Evolutionary conservation across 2,113 vertebrate species (phyloP).

Genomic region (Apistogramma diplotaenia): DNA sequence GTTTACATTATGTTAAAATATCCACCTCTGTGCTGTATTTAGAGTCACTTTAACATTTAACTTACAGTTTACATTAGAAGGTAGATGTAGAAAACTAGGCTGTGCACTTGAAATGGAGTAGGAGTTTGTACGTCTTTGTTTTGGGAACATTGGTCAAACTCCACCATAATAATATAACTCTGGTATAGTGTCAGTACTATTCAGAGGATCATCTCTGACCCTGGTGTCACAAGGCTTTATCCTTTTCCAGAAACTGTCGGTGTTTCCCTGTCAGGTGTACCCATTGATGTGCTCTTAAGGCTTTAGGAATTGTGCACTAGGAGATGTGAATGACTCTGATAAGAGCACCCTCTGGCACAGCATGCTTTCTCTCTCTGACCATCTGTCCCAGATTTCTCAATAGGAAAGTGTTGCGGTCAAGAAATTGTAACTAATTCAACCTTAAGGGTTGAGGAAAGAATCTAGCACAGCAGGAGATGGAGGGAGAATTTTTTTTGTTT

Average conservation of each 20-base stretch:
- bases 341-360: conserved; percentile 64
- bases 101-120: neutral
- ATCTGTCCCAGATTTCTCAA: conserved; percentile 76
- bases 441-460: conserved; percentile 59
- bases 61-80: neutral
- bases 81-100: neutral
- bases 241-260: conserved; percentile 2
- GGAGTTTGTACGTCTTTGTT: neutral
- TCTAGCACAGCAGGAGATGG: conserved; percentile 19
- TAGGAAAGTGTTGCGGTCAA: conserved; percentile 63
- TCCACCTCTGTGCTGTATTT: neutral
- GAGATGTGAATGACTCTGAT: conserved; percentile 34
- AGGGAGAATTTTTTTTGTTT: neutral
- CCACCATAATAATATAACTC: neutral
- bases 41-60: neutral
- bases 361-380: conserved; percentile 47
- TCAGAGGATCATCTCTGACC: neutral
- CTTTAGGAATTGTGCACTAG: conserved; percentile 11
- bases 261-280: conserved; percentile 5
- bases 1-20: neutral
- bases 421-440: conserved; percentile 75
- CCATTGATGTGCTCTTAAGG: conserved; percentile 18
- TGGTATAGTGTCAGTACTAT: too few relatives aligned
- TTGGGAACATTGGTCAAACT: neutral
- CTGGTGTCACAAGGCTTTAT: neutral